Evolutionary conservation across 2,888 invertebrate species (phyloP), one percentile per base, ranked within the genome.

Genomic region (Aphidius colemani): DNA sequence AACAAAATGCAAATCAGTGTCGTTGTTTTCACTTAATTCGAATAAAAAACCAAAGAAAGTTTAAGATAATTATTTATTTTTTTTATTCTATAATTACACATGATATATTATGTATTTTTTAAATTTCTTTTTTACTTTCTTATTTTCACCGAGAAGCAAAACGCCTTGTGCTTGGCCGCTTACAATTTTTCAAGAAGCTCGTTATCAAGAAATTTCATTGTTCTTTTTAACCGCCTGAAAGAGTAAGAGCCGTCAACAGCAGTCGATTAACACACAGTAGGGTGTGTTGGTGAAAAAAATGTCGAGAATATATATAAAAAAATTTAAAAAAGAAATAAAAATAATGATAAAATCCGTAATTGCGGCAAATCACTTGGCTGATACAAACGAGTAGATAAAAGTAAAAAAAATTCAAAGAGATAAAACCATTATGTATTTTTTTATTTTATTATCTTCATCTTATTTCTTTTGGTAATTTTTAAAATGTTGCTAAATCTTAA

Each of bases 301-400:
- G 46, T 9, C 8, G 39, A 63, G 9, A 53, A 50, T 46, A 53
- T 49, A n/a, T n/a, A n/a, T n/a, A n/a, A 41, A 53, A 57, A 60
- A 62, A 58, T 50, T 50, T 9, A 46, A 58, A 55, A 53, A 57
- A 45, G 51, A 60, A 62, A 64, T 49, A 50, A 56, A 55, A 48
- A 51, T 59, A 63, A 62, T 64, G 62, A 30, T 30, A 72, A 73
- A 74, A 71, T 74, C 72, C 70, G 72, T 73, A 74, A 75, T 75
- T 74, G 71, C 70, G 71, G 70, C 72, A 73, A 75, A 75, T 74
- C 74, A 72, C 69, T 74, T 67, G 69, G 66, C 53, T 69, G 65
- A 69, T 67, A 44, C 49, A 43, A 13, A n/a, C 10, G 9, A n/a
- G 39, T 57, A 56, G 41, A 55, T 55, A 55, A 13, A 46, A 7